Evolutionary conservation across 2,888 invertebrate species (phyloP).

Genomic region (Cantharis rustica): DNA sequence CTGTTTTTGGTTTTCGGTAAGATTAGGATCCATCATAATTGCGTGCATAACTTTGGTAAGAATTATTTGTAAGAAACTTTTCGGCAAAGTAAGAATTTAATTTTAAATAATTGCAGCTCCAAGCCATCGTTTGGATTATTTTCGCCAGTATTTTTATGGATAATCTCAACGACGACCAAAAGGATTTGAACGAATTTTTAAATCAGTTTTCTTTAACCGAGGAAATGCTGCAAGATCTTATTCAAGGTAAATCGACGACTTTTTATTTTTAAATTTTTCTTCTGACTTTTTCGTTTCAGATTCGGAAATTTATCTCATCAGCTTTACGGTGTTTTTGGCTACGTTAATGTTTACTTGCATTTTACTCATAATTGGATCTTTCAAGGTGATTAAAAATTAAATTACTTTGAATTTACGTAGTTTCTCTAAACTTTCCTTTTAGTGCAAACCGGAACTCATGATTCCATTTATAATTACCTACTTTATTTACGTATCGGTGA

Average conservation of each 20-base stretch:
- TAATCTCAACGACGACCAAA: not conserved
- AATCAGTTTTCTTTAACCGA: not conserved
- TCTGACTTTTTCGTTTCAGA: not conserved
- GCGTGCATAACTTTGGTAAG: conserved; percentile 17
- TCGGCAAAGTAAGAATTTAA: not conserved
- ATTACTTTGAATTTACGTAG: not conserved
- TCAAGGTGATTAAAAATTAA: conserved; percentile 9
- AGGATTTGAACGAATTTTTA: not conserved
- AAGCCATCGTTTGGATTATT: not conserved
- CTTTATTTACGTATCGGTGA: not conserved
- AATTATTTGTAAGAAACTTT: not conserved
- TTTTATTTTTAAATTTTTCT: not conserved
- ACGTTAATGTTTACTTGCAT: conserved; percentile 9
- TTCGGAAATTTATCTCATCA: not conserved
- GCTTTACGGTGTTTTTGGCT: conserved; percentile 7
- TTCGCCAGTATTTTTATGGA: not conserved
- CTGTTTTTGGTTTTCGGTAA: conserved; percentile 27
- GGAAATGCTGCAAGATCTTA: not conserved
- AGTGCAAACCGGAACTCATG: not conserved
- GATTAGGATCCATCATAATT: conserved; percentile 20
- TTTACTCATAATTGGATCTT: conserved; percentile 12
- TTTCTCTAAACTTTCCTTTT: not conserved
- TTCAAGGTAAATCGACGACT: not conserved
- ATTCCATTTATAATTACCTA: not conserved
- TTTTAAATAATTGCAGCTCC: not conserved